Base-by-base conservation (phyloP, 2,888 invertebrate species). In the Camptogramma bilineatum region DNA sequence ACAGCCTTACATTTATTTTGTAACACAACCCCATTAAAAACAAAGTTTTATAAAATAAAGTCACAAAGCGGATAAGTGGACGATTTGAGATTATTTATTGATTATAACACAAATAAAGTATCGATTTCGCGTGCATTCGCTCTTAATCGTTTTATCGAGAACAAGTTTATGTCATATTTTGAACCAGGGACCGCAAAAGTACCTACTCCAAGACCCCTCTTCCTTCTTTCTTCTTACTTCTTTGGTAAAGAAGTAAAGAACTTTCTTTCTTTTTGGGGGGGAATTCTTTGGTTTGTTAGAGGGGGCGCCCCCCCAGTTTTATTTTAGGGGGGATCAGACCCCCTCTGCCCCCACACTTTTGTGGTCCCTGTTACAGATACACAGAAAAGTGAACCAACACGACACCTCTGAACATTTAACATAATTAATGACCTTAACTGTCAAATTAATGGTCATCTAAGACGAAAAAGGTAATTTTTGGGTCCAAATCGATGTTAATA, bases 401-500 rank as follows among this genome's bases (percentile, higher is more conserved):
- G 78, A 77, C 77, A 75, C 71, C 71, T n/a, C n/a, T 71, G 53
- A 69, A 62, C 73, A 66, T 71, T 69, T 55, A 62, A 71, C 78
- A 79, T 81, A 85, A 86, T 83, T 83, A 84, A 86, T 83, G 81
- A 71, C 75, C 55, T 64, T 79, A 82, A 79, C 82, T 73, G 69
- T 74, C 74, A 76, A 83, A 80, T 82, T 87, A 85, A 87, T 86
- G 82, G 78, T 72, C 71, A 81, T 84, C 85, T 82, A 71, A 74
- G 71, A 65, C 72, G 72, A 82, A 85, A 81, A 85, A 77, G 69
- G 80, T 34, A 78, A 69, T 72, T 77, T 59, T 74, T 74, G 68
- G 72, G 68, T 71, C 52, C 68, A 79, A 75, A 79, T 75, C 73
- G 79, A 74, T 80, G 79, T 74, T 81, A 76, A 79, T 60, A 52